Percentiles rank a stretch among this genome's conserved stretches.
Evolutionary conservation across 2,797 vertebrate genomes (phyloP).

Genomic region (Poecile montanus): DNA sequence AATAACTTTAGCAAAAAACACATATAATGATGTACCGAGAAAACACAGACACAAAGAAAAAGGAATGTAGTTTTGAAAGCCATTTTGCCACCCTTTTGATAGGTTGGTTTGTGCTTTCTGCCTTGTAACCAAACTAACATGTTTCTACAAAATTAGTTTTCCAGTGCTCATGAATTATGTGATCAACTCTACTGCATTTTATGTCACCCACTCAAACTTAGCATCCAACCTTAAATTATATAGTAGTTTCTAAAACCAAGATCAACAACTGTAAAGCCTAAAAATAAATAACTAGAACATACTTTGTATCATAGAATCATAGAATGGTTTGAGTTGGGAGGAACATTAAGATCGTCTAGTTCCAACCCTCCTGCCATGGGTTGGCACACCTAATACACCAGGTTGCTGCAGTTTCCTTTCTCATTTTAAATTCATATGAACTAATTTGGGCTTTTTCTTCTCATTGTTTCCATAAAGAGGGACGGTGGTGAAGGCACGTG

Average conservation of each 20-base stretch:
- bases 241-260: background rate
- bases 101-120: background rate
- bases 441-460: background rate
- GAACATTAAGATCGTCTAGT: background rate
- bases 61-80: background rate
- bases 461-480: conserved; percentile 77
- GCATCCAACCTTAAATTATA: background rate
- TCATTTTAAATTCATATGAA: background rate
- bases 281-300: background rate
- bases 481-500: conserved; percentile 93
- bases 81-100: background rate
- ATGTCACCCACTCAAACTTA: background rate
- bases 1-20: background rate
- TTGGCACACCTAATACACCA: rapidly evolving
- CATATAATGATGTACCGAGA: background rate
- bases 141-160: background rate
- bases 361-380: background rate
- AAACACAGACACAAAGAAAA: background rate
- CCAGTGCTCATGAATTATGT: background rate
- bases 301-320: background rate
- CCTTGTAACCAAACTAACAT: background rate
- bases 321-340: background rate
- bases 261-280: background rate
- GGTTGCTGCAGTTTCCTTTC: background rate
- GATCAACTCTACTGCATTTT: background rate